Evolutionary conservation across 2,888 invertebrate species (phyloP).

Genomic region (Dasypolia templi): DNA sequence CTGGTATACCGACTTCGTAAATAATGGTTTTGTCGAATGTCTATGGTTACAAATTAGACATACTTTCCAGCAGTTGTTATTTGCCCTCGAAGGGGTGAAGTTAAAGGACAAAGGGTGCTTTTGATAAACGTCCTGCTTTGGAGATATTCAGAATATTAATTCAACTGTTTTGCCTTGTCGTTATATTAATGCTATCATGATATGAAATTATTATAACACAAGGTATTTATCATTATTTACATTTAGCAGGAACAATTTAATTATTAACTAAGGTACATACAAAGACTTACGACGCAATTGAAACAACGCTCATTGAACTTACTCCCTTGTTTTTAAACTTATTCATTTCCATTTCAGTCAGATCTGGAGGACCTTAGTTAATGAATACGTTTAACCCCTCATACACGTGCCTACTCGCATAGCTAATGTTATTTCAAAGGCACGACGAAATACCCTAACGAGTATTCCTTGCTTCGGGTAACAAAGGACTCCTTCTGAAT

Average conservation of each 20-base stretch:
- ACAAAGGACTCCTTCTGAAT: constrained; percentile 86
- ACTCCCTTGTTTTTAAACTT: constrained; percentile 42
- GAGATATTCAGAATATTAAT: constrained; percentile 37
- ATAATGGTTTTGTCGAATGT: constrained; percentile 41
- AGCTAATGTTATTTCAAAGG: constrained; percentile 86
- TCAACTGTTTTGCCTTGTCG: constrained; percentile 10
- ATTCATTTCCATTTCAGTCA: constrained; percentile 69
- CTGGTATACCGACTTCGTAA: constrained; percentile 24
- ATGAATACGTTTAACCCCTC: constrained; percentile 78
- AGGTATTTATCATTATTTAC: constrained; percentile 44
- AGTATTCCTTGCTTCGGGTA: constrained; percentile 81
- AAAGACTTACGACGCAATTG: constrained; percentile 33
- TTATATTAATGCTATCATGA: constrained; percentile 28
- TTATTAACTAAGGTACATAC: constrained; percentile 24
- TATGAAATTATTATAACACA: constrained; percentile 24
- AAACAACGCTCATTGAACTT: constrained; percentile 34
- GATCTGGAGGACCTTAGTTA: constrained; percentile 67
- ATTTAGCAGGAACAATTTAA: constrained; percentile 23
- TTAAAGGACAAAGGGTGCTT: constrained; percentile 56
- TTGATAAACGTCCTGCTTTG: constrained; percentile 58
- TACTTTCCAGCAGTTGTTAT: constrained; percentile 57
- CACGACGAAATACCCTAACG: constrained; percentile 84
- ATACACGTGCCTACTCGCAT: constrained; percentile 68
- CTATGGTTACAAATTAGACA: constrained; percentile 50
- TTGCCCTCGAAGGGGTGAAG: constrained; percentile 48